Percentiles rank a stretch among this genome's conserved stretches.
phyloP scores from a whole-genome alignment of 2,113 vertebrate species.

The Nibea coibor region DNA sequence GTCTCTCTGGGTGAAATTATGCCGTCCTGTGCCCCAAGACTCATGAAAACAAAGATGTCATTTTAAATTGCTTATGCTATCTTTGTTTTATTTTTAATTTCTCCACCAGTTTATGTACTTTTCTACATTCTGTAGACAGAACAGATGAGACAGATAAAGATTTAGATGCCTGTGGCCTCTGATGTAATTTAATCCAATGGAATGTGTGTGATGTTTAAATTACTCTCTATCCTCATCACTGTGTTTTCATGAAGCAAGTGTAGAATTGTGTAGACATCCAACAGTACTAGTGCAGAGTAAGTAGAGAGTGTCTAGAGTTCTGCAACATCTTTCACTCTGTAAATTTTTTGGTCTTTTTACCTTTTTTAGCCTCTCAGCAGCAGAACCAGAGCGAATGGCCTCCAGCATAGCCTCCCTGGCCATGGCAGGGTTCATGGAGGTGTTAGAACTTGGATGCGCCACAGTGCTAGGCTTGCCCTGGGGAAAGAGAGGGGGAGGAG shows the following conservation, averaged over 20 bases:
- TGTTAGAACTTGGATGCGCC: conserved; percentile 35
- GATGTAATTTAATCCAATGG: background rate
- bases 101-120: background rate
- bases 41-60: background rate
- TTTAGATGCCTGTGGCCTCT: background rate
- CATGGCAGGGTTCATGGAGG: conserved; percentile 61
- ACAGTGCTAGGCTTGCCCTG: conserved; percentile 44
- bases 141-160: background rate
- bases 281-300: background rate
- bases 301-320: background rate
- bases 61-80: background rate
- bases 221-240: background rate
- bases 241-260: conserved; percentile 9
- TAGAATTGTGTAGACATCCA: background rate
- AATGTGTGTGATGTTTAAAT: background rate
- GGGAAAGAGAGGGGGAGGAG: conserved; percentile 57
- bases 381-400: conserved; percentile 92
- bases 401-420: conserved; percentile 91
- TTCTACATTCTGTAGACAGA: conserved; percentile 10
- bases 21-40: background rate
- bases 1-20: conserved; percentile 20
- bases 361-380: conserved; percentile 91
- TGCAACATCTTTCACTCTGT: background rate
- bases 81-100: conserved; percentile 21
- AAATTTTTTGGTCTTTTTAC: conserved; percentile 73